Evolutionary conservation across 2,797 vertebrate genomes (phyloP).

Genomic region (Enteromius radiatus): DNA sequence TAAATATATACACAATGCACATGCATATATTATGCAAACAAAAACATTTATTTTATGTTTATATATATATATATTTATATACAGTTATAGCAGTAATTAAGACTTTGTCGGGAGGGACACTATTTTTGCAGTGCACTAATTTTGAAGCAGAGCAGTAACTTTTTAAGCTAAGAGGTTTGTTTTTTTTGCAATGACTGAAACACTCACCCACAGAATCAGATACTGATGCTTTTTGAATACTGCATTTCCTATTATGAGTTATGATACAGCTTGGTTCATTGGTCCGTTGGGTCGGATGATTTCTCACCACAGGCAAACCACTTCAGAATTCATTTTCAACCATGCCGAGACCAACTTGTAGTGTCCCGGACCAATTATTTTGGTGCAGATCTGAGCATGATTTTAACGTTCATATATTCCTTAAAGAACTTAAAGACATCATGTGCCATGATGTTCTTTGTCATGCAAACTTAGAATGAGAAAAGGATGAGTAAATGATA

Average conservation of each 20-base stretch:
- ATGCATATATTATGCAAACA: too few species aligned
- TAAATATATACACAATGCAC: too few species aligned
- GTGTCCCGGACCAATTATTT: neutral
- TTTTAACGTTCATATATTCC: neutral
- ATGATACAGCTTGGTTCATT: neutral
- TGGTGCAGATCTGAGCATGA: neutral
- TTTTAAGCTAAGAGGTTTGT: neutral
- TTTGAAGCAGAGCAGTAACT: neutral
- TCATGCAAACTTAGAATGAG: neutral
- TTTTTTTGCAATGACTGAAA: neutral
- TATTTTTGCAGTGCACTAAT: neutral
- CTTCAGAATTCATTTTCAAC: neutral
- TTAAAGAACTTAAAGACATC: neutral
- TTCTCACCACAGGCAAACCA: neutral
- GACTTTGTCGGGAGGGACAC: neutral
- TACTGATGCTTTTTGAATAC: neutral
- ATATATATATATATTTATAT: neutral
- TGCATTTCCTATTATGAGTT: neutral
- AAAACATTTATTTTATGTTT: too few species aligned
- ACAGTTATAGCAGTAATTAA: neutral
- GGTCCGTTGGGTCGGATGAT: neutral
- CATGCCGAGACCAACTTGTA: neutral
- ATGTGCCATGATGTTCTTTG: neutral
- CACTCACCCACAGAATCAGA: neutral
- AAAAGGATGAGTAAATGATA: neutral